Conservation (phyloP, 92 coral and sea anemone genomes). For the Heteractis magnifica region DNA sequence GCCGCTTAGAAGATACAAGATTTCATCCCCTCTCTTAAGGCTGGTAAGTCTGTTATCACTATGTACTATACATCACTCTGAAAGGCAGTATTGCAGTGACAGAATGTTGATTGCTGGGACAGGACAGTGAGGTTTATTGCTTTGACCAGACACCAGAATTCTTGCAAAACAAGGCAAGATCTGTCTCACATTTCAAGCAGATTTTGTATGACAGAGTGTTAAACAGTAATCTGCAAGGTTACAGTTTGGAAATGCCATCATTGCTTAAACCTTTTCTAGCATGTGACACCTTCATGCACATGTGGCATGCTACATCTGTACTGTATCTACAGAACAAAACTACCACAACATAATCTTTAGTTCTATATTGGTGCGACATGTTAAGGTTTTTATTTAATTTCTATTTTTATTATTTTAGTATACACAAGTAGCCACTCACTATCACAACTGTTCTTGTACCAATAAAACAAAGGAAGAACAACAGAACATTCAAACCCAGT, state of each 20-base stretch:
- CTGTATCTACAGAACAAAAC: too few relatives aligned
- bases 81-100: not conserved
- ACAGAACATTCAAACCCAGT: not conserved
- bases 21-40: conserved; percentile 32
- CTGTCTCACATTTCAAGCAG: too few relatives aligned
- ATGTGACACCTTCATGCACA: too few relatives aligned
- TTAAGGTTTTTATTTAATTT: not conserved
- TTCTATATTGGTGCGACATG: not conserved
- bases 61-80: not conserved
- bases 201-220: too few relatives aligned
- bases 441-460: conserved; percentile 70
- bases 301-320: too few relatives aligned
- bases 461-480: conserved; percentile 10
- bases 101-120: not conserved
- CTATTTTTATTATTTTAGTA: conserved; percentile 42
- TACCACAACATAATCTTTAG: too few relatives aligned
- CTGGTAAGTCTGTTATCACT: conserved; percentile 36
- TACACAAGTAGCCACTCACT: conserved; percentile 57
- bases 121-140: too few relatives aligned
- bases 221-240: too few relatives aligned
- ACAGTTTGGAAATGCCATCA: too few relatives aligned
- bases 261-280: too few relatives aligned
- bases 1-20: conserved; percentile 50
- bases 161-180: too few relatives aligned
- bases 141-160: too few relatives aligned